Base-by-base conservation (phyloP, 2,888 invertebrate species). In the Drosophila diplacantha region DNA sequence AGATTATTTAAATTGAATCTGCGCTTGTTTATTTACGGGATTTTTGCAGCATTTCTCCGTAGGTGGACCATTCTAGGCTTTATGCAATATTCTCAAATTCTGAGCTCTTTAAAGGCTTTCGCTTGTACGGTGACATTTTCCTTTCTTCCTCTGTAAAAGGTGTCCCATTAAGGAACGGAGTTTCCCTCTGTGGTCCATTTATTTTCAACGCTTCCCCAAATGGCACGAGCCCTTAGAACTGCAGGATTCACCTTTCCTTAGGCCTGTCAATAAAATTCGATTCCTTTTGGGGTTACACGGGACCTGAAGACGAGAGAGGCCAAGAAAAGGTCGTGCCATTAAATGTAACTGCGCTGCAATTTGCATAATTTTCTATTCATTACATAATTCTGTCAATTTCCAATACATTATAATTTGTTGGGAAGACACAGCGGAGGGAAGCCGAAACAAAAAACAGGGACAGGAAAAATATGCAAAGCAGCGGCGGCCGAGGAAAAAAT, bases 321-420 rank as follows among this genome's bases (percentile, higher is more conserved):
- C 56, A 16, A 22, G 47, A 74, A 82, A 82, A 81, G 83, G 81
- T 81, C 71, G 63, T 61, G 55, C 79, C 84, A 86, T 86, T 86
- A 86, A 85, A 85, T 85, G 81, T 79, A 85, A 86, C 85, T 85
- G 82, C 85, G 75, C 78, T 81, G 81, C 85, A 86, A 86, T 86
- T 86, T 86, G 73, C 86, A 86, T 86, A 86, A 86, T 86, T 86
- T 86, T 85, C 83, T 85, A 86, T 86, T 86, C 86, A 86, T 86
- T 86, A 85, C 83, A 86, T 85, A 85, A 86, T 85, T 84, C 83
- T 84, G 86, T 85, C 85, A 85, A 86, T 86, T 86, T 85, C 76
- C 84, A 81, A 85, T 86, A 85, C 85, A 80, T 86, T 84, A 82
- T 84, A 85, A 81, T 81, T 81, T 83, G 83, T 77, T 77, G 73